Evolutionary conservation across 2,797 vertebrate species (phyloP).

Genomic region (Siniperca undulata): DNA sequence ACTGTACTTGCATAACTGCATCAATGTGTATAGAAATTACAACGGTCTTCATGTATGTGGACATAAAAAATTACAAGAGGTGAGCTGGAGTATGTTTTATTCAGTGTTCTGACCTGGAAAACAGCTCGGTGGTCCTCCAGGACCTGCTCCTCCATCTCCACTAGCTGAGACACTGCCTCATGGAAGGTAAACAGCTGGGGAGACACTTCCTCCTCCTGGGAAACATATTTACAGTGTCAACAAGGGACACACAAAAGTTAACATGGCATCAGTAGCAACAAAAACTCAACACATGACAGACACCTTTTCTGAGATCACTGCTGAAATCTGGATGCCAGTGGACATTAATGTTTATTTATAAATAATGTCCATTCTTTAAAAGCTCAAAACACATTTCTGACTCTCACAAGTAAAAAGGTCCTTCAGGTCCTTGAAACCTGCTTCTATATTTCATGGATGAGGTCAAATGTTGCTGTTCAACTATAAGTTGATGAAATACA

Average conservation of each 20-base stretch:
- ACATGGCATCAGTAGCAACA: conserved; percentile 4
- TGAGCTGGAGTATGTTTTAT: neutral
- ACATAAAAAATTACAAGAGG: neutral
- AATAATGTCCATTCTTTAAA: neutral
- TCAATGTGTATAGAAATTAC: neutral
- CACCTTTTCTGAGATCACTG: neutral
- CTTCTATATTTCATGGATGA: neutral
- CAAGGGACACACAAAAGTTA: neutral
- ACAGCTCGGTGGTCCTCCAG: conserved; percentile 96
- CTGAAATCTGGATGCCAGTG: neutral
- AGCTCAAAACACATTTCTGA: neutral
- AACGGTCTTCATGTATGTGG: neutral
- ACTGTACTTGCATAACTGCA: neutral
- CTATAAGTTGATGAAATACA: neutral
- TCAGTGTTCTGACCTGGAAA: conserved; percentile 90
- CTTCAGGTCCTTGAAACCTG: neutral
- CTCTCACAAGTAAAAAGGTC: neutral
- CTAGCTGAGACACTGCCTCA: conserved; percentile 97
- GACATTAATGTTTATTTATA: neutral
- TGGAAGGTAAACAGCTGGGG: conserved; percentile 97
- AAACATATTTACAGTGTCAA: conserved; percentile 6
- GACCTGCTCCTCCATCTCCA: conserved; percentile 99
- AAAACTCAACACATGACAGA: neutral
- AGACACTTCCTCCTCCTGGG: conserved; percentile 97
- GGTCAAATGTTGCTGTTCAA: neutral